A percentile compares a stretch with the other conserved stretches of the same genome.
Evolutionary conservation across 2,797 vertebrate genomes (phyloP).

Genomic region (Neosilurus hyrtlii): DNA sequence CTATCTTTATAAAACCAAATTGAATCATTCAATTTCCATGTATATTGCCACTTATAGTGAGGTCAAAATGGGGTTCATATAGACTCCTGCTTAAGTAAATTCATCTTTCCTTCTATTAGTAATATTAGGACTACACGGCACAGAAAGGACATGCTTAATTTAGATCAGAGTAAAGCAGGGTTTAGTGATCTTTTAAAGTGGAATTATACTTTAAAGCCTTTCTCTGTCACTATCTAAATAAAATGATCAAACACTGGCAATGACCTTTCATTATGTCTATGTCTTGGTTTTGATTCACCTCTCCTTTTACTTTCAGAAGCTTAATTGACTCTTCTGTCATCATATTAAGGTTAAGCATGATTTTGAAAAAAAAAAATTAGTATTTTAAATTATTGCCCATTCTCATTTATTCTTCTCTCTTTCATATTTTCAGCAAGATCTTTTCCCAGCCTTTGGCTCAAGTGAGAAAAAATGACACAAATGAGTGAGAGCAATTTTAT

Average conservation of each 20-base stretch:
- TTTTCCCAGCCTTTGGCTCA: no score
- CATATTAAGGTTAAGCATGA: slow-evolving; percentile 7
- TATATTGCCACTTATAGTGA: slow-evolving; percentile 53
- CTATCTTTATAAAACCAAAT: slow-evolving; percentile 42
- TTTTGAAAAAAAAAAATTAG: not conserved
- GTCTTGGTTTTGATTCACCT: slow-evolving; percentile 13
- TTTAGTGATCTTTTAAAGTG: slow-evolving; percentile 36
- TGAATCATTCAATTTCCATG: slow-evolving; percentile 55
- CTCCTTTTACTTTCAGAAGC: slow-evolving; percentile 6
- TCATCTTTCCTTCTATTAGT: slow-evolving; percentile 5
- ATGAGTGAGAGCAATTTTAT: no score
- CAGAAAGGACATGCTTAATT: slow-evolving; percentile 16
- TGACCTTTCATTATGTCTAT: slow-evolving; percentile 37
- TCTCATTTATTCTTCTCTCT: not conserved
- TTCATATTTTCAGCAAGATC: not conserved
- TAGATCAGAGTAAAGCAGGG: slow-evolving; percentile 19
- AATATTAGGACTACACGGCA: not conserved
- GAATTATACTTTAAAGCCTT: slow-evolving; percentile 31
- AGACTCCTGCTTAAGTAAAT: slow-evolving; percentile 25
- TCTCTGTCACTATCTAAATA: slow-evolving; percentile 30
- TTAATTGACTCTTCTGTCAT: not conserved
- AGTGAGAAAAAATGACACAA: no score
- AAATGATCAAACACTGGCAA: slow-evolving; percentile 28
- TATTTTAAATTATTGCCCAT: not conserved
- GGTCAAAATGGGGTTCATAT: slow-evolving; percentile 50